Evolutionary conservation across 2,113 vertebrate species (phyloP).

Genomic region (Ranitomeya variabilis): DNA sequence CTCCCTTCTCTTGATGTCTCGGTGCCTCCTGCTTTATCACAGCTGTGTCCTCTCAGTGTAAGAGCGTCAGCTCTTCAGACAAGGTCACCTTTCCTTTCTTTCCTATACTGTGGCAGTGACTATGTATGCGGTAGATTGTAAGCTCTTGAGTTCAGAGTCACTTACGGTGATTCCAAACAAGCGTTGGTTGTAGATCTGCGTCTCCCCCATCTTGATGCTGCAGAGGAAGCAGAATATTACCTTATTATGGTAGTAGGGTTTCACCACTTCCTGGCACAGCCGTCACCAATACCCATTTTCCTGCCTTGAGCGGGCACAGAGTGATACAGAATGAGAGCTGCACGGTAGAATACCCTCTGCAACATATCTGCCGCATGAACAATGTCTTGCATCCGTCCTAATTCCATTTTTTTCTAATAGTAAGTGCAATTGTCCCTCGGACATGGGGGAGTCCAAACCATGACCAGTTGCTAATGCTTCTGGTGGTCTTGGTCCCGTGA

Average conservation of each 20-base stretch:
- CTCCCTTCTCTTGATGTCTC: not conserved
- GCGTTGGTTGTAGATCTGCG: constrained; percentile 43
- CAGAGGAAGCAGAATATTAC: constrained; percentile 8
- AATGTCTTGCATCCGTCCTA: no score
- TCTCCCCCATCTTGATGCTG: constrained; percentile 45
- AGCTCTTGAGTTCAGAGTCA: not conserved
- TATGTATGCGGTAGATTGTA: not conserved
- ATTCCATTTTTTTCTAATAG: no score
- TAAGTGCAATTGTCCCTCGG: no score
- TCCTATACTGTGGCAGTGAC: not conserved
- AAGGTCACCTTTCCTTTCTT: not conserved
- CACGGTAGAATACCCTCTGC: not conserved
- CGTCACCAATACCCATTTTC: no score
- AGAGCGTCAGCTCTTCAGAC: constrained; percentile 23
- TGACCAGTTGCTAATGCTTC: no score
- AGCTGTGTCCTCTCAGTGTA: not conserved
- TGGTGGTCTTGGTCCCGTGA: no score
- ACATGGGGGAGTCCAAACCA: no score
- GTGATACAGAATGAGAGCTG: not conserved
- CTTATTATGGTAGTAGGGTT: not conserved
- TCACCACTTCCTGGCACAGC: constrained; percentile 27
- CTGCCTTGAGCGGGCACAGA: not conserved
- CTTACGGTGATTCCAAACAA: constrained; percentile 44
- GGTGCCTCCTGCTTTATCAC: no score
- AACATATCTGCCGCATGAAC: not conserved